These are phyloP conservation scores for Dipodomys ordii DNA, from an alignment of 2,113 vertebrate genomes.

Conservation along the genomic window DNA sequence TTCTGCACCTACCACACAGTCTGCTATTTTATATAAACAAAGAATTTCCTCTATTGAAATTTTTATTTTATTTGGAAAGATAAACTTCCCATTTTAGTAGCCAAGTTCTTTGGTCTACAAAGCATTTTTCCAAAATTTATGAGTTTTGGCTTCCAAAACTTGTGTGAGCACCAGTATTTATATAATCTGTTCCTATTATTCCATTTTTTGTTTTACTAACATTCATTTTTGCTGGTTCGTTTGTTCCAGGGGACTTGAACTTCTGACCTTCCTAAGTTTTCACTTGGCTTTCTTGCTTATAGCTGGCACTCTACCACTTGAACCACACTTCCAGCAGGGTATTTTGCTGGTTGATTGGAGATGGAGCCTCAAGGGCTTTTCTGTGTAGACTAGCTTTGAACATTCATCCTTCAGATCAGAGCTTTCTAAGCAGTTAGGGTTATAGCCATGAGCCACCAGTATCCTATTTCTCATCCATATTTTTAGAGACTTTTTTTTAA, in stretches of 20 bases:
- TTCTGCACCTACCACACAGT: not conserved
- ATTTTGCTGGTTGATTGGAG: too few species aligned
- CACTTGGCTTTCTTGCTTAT: too few species aligned
- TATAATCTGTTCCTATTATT: not conserved
- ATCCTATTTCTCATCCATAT: too few species aligned
- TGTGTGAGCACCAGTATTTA: not conserved
- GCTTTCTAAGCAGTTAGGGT: too few species aligned
- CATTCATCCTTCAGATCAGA: too few species aligned
- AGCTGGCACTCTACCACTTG: too few species aligned
- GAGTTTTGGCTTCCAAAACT: constrained; percentile 50
- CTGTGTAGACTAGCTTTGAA: too few species aligned
- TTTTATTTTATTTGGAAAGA: not conserved
- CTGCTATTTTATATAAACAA: not conserved
- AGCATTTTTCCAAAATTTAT: constrained; percentile 6
- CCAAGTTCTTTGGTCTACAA: not conserved
- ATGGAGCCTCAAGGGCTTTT: too few species aligned
- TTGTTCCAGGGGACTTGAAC: not conserved
- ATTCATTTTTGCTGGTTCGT: not conserved
- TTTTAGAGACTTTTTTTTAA: too few species aligned
- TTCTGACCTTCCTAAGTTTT: too few species aligned
- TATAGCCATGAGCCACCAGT: too few species aligned
- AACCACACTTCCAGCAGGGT: too few species aligned
- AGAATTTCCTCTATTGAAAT: not conserved
- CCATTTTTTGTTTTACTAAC: not conserved
- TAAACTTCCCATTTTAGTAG: not conserved